Evolutionary conservation across 2,888 invertebrate genomes (phyloP), one percentile per base, ranked within the genome.

Genomic region (Mylabris sibirica): DNA sequence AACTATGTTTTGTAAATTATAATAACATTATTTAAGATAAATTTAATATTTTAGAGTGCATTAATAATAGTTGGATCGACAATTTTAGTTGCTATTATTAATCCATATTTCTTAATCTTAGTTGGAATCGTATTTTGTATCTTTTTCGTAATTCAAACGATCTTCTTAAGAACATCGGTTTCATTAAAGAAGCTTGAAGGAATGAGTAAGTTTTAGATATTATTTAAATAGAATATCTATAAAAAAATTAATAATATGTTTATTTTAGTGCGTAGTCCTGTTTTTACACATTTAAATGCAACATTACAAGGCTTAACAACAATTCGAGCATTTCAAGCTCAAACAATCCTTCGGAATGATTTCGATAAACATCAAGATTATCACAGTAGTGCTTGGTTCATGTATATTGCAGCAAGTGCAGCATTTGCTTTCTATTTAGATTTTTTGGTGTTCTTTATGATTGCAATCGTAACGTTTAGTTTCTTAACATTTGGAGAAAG

Each of bases 251-350:
- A n/a, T n/a, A n/a, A n/a, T n/a, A n/a, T n/a, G n/a, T 8, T 17
- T 44, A 26, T 20, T 61, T 65, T 85, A 95, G 95, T 93, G 75
- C 89, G 94, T 66, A 94, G 94, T 79, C 96, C 96, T 0, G 92
- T 96, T 0, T 95, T 94, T 81, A 90, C 93, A 0, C 95, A 95
- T 82, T 85, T 96, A 44, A 93, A 91, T 79, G 91, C 94, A 9
- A 91, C 93, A 0, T 86, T 96, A 3, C 89, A 92, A 75, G 96
- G 96, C 0, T 83, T 96, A 24, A 90, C 92, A 0, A 94, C 95
- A 0, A 93, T 96, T 60, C 86, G 96, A 66, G 93, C 95, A 0
- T 93, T 91, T 77, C 87, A 89, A 1, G 91, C 92, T 0, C 90
- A 94, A 82, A 78, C 86, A 1, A 88, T 90, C 6, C 87, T 95